A percentile compares a stretch with the other conserved stretches of the same genome.
These are phyloP conservation scores for Drosophila cracens DNA, from an alignment of 2,888 invertebrate species.

Conservation along the genomic window DNA sequence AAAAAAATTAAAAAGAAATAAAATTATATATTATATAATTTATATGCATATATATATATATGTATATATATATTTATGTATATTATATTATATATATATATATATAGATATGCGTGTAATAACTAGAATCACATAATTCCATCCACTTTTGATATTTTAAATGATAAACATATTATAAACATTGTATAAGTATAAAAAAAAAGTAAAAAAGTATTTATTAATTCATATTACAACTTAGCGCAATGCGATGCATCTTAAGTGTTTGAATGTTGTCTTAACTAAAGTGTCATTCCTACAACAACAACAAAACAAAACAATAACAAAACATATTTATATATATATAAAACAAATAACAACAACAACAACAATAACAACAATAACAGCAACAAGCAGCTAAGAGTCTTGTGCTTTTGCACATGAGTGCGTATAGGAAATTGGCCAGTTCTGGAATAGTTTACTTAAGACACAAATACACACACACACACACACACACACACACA, in stretches of 20 bases:
- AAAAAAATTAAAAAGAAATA: slow-evolving; percentile 41
- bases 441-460: slow-evolving; percentile 36
- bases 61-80: slow-evolving; percentile 27
- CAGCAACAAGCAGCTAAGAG: slow-evolving; percentile 23
- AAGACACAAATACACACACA: slow-evolving; percentile 27
- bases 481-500: slow-evolving; percentile 14
- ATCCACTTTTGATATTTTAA: slow-evolving; percentile 82
- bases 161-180: slow-evolving; percentile 53
- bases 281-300: slow-evolving; percentile 64
- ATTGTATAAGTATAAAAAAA: slow-evolving; percentile 31
- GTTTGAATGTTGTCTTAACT: slow-evolving; percentile 67
- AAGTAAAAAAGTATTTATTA: slow-evolving; percentile 30
- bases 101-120: slow-evolving; percentile 58
- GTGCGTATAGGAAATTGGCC: slow-evolving; percentile 22
- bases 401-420: slow-evolving; percentile 59
- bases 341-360: slow-evolving; percentile 19
- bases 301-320: slow-evolving; percentile 10
- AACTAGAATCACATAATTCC: slow-evolving; percentile 81
- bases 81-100: slow-evolving; percentile 31
- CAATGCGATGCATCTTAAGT: slow-evolving; percentile 53
- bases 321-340: slow-evolving; percentile 19
- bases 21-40: slow-evolving; percentile 46
- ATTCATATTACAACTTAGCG: slow-evolving; percentile 46
- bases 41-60: slow-evolving; percentile 34
- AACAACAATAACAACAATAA: slow-evolving; percentile 26